Evolutionary conservation across 2,113 vertebrate species (phyloP).

Genomic region (Notothenia coriiceps): DNA sequence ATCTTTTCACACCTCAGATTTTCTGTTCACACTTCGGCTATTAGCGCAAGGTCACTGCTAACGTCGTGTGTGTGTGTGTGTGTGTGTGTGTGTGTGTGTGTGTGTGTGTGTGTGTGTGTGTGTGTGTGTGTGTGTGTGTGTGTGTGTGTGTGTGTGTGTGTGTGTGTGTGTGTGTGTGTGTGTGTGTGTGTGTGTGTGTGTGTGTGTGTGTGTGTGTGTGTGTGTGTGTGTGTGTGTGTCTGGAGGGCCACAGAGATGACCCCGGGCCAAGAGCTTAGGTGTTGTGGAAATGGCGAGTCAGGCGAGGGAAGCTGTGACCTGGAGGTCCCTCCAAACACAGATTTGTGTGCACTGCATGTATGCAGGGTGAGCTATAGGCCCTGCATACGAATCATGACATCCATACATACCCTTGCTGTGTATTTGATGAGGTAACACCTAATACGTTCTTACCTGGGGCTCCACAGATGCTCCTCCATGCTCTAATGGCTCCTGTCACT

Average conservation of each 20-base stretch:
- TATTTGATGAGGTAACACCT: conserved; percentile 53
- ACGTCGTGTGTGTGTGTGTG: conserved; percentile 6
- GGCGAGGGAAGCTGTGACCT: conserved; percentile 8
- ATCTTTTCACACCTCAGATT: conserved; percentile 65
- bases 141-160: conserved; percentile 11
- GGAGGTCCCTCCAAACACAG: conserved; percentile 3
- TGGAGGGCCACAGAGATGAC: conserved; percentile 11
- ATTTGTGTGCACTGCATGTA: conserved; percentile 8
- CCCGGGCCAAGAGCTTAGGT: conserved; percentile 49
- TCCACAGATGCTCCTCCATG: conserved; percentile 77
- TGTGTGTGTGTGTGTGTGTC: conserved; percentile 21
- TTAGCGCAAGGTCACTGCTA: conserved; percentile 61
- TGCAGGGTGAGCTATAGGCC: conserved; percentile 2
- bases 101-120: conserved; percentile 11
- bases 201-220: conserved; percentile 4
- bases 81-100: conserved; percentile 11
- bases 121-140: conserved; percentile 12
- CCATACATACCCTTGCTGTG: conserved; percentile 71
- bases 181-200: conserved; percentile 12
- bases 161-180: conserved; percentile 11
- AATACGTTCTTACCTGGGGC: conserved; percentile 64
- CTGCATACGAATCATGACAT: conserved; percentile 60
- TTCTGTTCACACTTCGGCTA: conserved; percentile 56
- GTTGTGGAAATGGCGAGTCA: conserved; percentile 22
- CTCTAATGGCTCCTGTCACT: conserved; percentile 79